Evolutionary conservation across 2,888 invertebrate species (phyloP), one percentile per base, ranked within the genome.

Genomic region (Sclerodermus sp.): DNA sequence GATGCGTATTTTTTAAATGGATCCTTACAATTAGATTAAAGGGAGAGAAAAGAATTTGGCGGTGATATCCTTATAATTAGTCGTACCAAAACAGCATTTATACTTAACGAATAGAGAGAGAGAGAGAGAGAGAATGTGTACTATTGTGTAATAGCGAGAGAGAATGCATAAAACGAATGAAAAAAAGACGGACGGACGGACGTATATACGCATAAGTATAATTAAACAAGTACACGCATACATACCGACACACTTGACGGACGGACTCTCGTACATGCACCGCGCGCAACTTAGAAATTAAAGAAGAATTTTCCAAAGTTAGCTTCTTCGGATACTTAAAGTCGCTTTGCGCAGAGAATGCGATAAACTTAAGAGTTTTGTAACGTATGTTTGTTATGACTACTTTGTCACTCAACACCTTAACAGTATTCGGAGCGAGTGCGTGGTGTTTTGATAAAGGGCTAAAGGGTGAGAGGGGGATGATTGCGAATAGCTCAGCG

Each of bases 51-150:
- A 60, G 63, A 49, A 59, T 64, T 67, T 67, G 61, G 66, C 64
- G 56, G 61, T 60, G 66, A 69, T 64, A 71, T 68, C 55, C 65
- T 23, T 23, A 5, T 65, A 68, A 64, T 70, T 73, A 73, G 75
- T 76, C 76, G 74, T 76, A 76, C 76, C 76, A 71, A n/a, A n/a
- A 76, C 57, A 70, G 76, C 76, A 76, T 76, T 76, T 76, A 76
- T 68, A n/a, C 13, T 34, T 12, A 34, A 34, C 34, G 6, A 12
- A 34, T 59, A 68, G 60, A 66, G 62, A 60, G 47, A 55, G n/a
- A n/a, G n/a, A n/a, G n/a, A n/a, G n/a, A 53, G 49, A 57, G 54
- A 34, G 51, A 58, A 63, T 60, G 60, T 57, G 60, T 63, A 54
- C 47, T 53, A 47, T 13, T 15, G 56, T 45, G 39, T 34, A 43